Conservation (phyloP, 2,113 vertebrate species). For the Crypturellus undulatus region DNA sequence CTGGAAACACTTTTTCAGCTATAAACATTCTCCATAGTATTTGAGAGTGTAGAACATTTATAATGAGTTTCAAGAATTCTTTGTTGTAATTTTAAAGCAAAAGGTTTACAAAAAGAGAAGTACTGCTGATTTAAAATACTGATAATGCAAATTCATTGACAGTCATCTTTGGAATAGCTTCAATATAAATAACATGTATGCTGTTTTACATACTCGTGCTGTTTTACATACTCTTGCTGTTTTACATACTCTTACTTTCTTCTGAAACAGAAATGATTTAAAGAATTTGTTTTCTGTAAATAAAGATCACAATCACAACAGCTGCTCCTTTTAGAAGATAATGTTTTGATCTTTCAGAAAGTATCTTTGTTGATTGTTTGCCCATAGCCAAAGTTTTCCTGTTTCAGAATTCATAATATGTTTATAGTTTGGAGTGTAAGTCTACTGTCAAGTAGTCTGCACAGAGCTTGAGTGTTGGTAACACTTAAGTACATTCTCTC, state of each 20-base stretch:
- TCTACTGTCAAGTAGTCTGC: background rate
- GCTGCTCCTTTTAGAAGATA: constrained; percentile 14
- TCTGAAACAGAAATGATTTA: constrained; percentile 7
- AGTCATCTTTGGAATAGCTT: background rate
- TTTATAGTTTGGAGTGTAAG: constrained; percentile 3
- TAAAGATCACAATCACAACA: background rate
- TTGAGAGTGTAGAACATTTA: background rate
- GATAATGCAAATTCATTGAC: background rate
- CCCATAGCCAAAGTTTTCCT: constrained; percentile 27
- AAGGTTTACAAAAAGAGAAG: background rate
- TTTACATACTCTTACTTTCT: background rate
- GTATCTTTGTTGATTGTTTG: constrained; percentile 27
- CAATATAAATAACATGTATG: background rate
- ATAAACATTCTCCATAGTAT: background rate
- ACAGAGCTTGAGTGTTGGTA: background rate
- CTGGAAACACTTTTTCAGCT: background rate
- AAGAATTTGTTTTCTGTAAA: constrained; percentile 19
- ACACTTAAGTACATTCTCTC: background rate
- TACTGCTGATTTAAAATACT: background rate
- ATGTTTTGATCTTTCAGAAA: constrained; percentile 27
- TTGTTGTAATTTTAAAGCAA: background rate
- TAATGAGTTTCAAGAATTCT: background rate
- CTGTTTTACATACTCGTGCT: background rate
- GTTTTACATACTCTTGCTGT: background rate
- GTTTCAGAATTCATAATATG: background rate